Base-by-base conservation (phyloP, 2,888 invertebrate genomes). In the Chrysopilus asiliformis region DNA sequence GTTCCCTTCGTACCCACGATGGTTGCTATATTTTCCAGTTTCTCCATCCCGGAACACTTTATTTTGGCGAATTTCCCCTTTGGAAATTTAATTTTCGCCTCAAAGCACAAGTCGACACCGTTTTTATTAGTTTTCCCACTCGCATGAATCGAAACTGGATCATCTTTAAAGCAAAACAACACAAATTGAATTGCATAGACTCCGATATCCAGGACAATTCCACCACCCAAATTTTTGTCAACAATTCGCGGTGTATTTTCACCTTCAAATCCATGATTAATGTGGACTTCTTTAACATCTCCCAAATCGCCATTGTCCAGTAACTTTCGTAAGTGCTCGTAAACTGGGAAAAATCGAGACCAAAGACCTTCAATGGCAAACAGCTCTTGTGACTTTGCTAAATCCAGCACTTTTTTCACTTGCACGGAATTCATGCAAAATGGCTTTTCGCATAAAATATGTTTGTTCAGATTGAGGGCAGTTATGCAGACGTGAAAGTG, bases 381-480 rank as follows among this genome's bases (percentile, higher is more conserved):
- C 1, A 79, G 55, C 1, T 77, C 74, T 48, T 77, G 77, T 27
- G 65, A 53, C 47, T 66, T 68, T 0, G 87, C 84, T 1, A 72
- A 48, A 17, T 69, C 59, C 3, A 84, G 58, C 35, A 91, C 58
- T 47, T 75, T 71, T 36, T 68, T 64, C 0, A 76, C 69, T 57
- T 89, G 77, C 45, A 74, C 74, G 20, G 66, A 63, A 55, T 84
- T 85, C 62, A 89, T 60, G 25, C 80, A 77, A 41, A 90, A 61
- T 1, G 91, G 86, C 57, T 89, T 90, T 58, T 90, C 90, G 56
- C 87, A 85, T 3, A 91, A 62, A 3, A 91, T 79, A 50, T 83
- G 79, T 56, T 90, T 90, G 0, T 82, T 82, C 49, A 74, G 67
- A 41, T 78, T 70, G 16, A 91, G 64, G 70, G 82, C 79, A 43